A percentile compares a stretch with the other conserved stretches of the same genome.
Evolutionary conservation across 2,888 invertebrate genomes (phyloP).

Genomic region (Vesta saturnalis): DNA sequence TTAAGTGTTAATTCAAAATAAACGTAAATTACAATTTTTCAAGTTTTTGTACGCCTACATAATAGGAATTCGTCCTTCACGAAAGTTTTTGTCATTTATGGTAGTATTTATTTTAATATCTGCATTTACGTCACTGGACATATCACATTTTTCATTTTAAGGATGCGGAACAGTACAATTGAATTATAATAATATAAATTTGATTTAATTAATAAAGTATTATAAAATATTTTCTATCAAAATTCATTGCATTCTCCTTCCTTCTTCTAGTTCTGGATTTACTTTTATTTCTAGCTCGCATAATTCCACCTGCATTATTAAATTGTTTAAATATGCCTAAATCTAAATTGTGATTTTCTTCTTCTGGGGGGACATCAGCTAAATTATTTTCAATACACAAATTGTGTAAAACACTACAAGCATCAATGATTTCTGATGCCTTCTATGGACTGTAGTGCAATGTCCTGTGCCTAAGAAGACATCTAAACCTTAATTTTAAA

Average conservation of each 20-base stretch:
- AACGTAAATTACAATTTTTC: too few relatives aligned
- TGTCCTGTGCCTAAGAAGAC: constrained; percentile 40
- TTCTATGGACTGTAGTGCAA: constrained; percentile 41
- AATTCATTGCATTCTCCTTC: background rate
- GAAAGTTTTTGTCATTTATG: too few relatives aligned
- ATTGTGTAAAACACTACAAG: constrained; percentile 42
- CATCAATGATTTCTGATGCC: constrained; percentile 37
- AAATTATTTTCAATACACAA: constrained; percentile 24
- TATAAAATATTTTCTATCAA: background rate
- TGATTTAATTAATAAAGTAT: too few relatives aligned
- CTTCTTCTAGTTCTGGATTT: background rate
- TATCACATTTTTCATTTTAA: too few relatives aligned
- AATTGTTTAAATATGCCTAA: constrained; percentile 1
- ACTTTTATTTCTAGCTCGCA: background rate
- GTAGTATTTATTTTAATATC: too few relatives aligned
- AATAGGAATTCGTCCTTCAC: too few relatives aligned
- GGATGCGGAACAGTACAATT: too few relatives aligned
- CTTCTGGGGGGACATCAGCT: background rate
- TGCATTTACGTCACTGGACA: too few relatives aligned
- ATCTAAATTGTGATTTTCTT: background rate
- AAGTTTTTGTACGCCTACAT: too few relatives aligned
- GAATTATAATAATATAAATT: too few relatives aligned
- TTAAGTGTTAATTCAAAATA: too few relatives aligned
- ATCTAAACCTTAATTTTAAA: too few relatives aligned
- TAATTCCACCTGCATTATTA: background rate